A percentile compares a stretch with the other conserved stretches of the same genome.
These are phyloP conservation scores for Drosophila albomicans DNA, from an alignment of 1,140 invertebrate genomes.

Conservation along the genomic window DNA sequence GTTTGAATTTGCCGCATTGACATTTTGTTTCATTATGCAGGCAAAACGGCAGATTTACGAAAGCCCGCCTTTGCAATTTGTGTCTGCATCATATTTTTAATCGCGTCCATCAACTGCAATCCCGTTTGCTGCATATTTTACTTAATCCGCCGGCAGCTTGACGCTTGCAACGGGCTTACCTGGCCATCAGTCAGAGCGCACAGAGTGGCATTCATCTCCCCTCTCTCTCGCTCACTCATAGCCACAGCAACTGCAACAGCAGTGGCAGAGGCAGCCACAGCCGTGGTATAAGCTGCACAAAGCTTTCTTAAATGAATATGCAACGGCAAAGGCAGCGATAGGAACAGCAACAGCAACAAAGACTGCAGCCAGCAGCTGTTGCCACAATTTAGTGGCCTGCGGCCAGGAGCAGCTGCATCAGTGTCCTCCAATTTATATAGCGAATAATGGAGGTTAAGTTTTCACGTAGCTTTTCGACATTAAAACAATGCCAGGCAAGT, in stretches of 20 bases:
- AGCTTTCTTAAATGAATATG: constrained; percentile 32
- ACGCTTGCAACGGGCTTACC: constrained; percentile 44
- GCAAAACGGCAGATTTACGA: constrained; percentile 34
- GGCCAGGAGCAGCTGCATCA: constrained; percentile 22
- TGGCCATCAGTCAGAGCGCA: constrained; percentile 43
- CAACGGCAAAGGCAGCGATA: constrained; percentile 9
- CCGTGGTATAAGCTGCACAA: constrained; percentile 56
- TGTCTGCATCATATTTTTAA: constrained; percentile 44
- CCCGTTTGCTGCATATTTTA: constrained; percentile 36
- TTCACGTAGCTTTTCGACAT: neutral
- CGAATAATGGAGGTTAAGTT: constrained; percentile 7
- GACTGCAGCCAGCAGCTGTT: constrained; percentile 41
- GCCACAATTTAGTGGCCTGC: constrained; percentile 73
- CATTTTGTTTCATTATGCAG: constrained; percentile 34
- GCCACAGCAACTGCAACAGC: constrained; percentile 2
- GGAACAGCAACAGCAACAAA: neutral
- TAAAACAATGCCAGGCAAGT: neutral
- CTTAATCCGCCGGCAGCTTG: constrained; percentile 49
- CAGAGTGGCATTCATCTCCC: too few relatives aligned
- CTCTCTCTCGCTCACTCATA: constrained; percentile 12
- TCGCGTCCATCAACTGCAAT: constrained; percentile 45
- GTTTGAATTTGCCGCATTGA: constrained; percentile 20
- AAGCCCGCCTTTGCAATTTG: constrained; percentile 30
- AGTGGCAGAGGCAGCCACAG: constrained; percentile 44
- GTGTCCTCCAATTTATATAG: constrained; percentile 12